Evolutionary conservation across 2,797 vertebrate species (phyloP), one percentile per base, ranked within the genome.

Genomic region (Peromyscus aztecus): DNA sequence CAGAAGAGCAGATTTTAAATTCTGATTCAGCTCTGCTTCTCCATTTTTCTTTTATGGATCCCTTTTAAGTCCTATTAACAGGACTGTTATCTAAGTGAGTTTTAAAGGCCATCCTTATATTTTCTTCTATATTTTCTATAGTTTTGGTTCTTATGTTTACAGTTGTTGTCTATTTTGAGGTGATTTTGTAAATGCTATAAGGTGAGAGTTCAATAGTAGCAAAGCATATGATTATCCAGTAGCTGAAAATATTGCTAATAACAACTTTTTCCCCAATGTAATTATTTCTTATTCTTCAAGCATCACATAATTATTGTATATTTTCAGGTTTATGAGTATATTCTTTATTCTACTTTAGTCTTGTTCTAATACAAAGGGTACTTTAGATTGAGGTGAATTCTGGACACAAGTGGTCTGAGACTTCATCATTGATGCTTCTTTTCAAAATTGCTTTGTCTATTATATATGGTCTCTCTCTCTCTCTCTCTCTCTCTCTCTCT

Each of bases 1-100:
- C n/a, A 87, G n/a, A 86, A 65, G 16, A 92, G 4, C 7, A 88
- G 21, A 5, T 88, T 90, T 95, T 61, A 85, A 67, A 78, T 87
- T 80, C 57, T 80, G n/a, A 61, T 91, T 27, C 59, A 77, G 9
- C 0, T 17, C 16, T 88, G 37, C 57, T 77, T 67, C 8, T 67
- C 6, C 21, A 2, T 57, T 90, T 61, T 90, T 95, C 14, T 91
- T 65, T 85, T 55, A 43, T 73, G 43, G 4, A 23, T 91, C 4
- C 29, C 77, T 49, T 80, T 93, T 90, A 21, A 11, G 16, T 84
- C 14, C 31, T 31, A 34, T 84, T 93, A 90, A 69, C 78, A 43
- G 6, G 57, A 69, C 40, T n/a, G 65, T 83, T 78, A 49, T 29
- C 6, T 37, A 55, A 40, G 31, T 8, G 73, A 84, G 13, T 75